Evolutionary conservation across 2,113 vertebrate genomes (phyloP).

Genomic region (Sterrhoptilus dennistouni): DNA sequence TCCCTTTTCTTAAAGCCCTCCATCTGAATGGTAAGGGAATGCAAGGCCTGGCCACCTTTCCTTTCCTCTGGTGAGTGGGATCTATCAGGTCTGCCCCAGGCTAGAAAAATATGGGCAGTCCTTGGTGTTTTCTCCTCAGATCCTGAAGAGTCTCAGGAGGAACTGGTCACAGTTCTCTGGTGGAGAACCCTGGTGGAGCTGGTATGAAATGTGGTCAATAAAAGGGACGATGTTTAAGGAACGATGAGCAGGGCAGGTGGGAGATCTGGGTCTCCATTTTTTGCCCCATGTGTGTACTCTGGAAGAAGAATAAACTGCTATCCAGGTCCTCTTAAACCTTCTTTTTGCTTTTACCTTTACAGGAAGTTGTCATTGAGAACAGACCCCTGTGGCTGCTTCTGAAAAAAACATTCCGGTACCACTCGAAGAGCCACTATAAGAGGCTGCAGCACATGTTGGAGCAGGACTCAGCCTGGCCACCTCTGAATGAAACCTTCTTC

Average conservation of each 20-base stretch:
- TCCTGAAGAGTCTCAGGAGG: not conserved
- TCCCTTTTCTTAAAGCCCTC: not conserved
- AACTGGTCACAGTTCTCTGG: not conserved
- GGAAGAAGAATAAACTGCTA: not conserved
- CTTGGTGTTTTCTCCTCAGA: not conserved
- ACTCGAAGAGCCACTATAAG: conserved; percentile 73
- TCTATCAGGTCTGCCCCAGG: not conserved
- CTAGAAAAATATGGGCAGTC: not conserved
- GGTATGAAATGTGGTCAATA: not conserved
- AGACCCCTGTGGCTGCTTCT: conserved; percentile 70
- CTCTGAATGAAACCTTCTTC: conserved; percentile 60
- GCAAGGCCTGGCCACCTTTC: not conserved
- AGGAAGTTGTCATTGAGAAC: conserved; percentile 79
- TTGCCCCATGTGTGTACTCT: not conserved
- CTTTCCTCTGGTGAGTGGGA: not conserved
- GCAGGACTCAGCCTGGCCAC: conserved; percentile 75
- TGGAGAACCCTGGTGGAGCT: not conserved
- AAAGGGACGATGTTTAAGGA: not conserved
- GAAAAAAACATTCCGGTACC: conserved; percentile 64
- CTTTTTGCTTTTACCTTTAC: conserved; percentile 28
- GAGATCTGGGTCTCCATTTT: not conserved
- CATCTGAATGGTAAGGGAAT: not conserved
- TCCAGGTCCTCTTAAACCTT: not conserved
- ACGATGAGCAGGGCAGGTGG: not conserved
- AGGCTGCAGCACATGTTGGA: conserved; percentile 58